These are phyloP conservation scores for Stegodyphus mimosarum DNA, from an alignment of 1,140 invertebrate genomes.

Conservation along the genomic window DNA sequence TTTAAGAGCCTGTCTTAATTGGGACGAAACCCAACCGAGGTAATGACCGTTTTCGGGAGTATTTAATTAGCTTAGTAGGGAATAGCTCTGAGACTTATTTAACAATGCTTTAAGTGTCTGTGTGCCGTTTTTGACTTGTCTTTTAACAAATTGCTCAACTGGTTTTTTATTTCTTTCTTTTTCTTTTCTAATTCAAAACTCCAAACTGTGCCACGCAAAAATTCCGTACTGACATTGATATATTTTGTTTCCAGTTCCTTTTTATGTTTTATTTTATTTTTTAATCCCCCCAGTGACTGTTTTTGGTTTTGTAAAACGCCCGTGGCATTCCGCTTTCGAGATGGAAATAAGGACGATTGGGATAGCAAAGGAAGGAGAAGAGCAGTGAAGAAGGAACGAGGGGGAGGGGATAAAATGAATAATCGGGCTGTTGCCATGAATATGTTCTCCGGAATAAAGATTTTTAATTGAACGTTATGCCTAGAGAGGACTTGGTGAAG, in stretches of 20 bases:
- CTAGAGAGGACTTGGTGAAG: too few species aligned
- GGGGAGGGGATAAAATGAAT: background rate
- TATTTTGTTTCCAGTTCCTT: too few species aligned
- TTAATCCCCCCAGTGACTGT: too few species aligned
- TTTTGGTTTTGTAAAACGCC: too few species aligned
- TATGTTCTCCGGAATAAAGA: too few species aligned
- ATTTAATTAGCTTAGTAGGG: conserved; percentile 58
- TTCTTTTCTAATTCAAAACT: conserved; percentile 10
- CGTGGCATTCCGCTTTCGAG: too few species aligned
- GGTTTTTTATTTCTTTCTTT: background rate
- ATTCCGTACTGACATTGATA: too few species aligned
- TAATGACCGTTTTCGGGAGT: conserved; percentile 55
- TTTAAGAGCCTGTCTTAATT: conserved; percentile 57
- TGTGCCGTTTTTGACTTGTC: conserved; percentile 47
- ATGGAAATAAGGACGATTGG: conserved; percentile 7
- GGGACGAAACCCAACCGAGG: conserved; percentile 41
- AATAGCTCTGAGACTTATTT: conserved; percentile 54
- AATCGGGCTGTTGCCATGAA: background rate
- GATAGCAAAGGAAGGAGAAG: conserved; percentile 37
- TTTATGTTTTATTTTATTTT: too few species aligned
- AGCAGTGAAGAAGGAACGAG: background rate
- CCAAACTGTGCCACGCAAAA: background rate
- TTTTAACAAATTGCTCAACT: conserved; percentile 46
- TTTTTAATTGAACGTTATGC: too few species aligned
- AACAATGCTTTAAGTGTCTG: conserved; percentile 55